Base-by-base conservation (phyloP, 2,888 invertebrate species). In the Eugnorisma glareosa region DNA sequence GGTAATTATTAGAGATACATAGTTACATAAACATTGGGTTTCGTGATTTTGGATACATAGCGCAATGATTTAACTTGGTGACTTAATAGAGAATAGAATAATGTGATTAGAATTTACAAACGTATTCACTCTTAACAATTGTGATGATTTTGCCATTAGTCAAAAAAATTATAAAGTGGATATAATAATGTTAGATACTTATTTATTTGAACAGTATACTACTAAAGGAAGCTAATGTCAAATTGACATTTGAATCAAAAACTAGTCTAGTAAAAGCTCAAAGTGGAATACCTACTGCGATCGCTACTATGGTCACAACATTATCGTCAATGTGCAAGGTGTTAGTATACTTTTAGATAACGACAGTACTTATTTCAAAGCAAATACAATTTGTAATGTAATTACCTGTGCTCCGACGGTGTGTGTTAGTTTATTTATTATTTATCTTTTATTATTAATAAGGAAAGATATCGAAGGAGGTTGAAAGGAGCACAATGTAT, bases 61-160 rank as follows among this genome's bases (percentile, higher is more conserved):
- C 86, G 70, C 64, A 81, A 79, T 75, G 59, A 82, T 74, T 81
- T 64, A 68, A 80, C 87, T 90, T 86, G 88, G 93, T 93, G 92
- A 92, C 88, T 84, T 75, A 91, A 93, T 89, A 90, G 91, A 90
- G 88, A 90, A 90, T 69, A 84, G 35, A 78, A 70, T 77, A 72
- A 43, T 74, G 75, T 79, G 76, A 90, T 89, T 86, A 86, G 89
- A 90, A 89, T 86, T 88, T 79, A 82, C 88, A 90, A 71, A 89
- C 72, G 81, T 82, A 89, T 89, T 92, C 90, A 93, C 93, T 95
- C 96, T 96, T 96, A 96, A 96, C 96, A 96, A 96, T 96, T 96
- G 96, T 95, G 94, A 93, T 93, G 95, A 94, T 94, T 95, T 96
- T 96, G 96, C 96, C 96, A 96, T 94, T 95, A 96, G 95, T 96